Evolutionary conservation across 1,140 invertebrate species (phyloP).

Genomic region (Drosophila truncata): DNA sequence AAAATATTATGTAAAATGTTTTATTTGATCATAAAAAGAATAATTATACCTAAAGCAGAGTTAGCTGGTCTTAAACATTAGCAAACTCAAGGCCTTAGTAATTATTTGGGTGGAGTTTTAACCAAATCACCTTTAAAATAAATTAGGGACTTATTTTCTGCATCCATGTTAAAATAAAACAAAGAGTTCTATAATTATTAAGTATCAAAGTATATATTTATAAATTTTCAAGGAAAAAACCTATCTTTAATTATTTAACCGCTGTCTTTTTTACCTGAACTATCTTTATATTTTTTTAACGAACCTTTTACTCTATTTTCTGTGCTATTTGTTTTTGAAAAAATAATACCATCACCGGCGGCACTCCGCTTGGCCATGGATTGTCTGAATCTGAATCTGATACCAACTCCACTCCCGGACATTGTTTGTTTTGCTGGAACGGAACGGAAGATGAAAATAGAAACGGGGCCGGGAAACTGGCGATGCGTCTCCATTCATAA

Average conservation of each 20-base stretch:
- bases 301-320: not conserved
- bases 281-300: not conserved
- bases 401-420: conserved; percentile 16
- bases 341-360: conserved; percentile 10
- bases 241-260: not conserved
- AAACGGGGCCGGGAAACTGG: conserved; percentile 12
- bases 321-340: conserved; percentile 6
- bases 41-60: too few species aligned
- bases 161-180: too few species aligned
- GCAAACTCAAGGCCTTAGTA: too few species aligned
- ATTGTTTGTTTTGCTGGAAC: conserved; percentile 52
- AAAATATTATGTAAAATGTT: too few species aligned
- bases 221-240: too few species aligned
- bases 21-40: too few species aligned
- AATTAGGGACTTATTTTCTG: too few species aligned
- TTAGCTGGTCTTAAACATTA: too few species aligned
- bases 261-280: not conserved
- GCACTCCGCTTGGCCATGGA: conserved; percentile 38
- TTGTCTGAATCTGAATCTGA: conserved; percentile 13
- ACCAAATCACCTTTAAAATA: too few species aligned
- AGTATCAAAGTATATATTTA: too few species aligned
- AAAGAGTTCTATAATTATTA: too few species aligned
- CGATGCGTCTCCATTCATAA: conserved; percentile 65
- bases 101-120: too few species aligned
- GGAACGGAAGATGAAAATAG: conserved; percentile 34